Evolutionary conservation across 2,888 invertebrate species (phyloP).

Genomic region (Vanessa cardui): DNA sequence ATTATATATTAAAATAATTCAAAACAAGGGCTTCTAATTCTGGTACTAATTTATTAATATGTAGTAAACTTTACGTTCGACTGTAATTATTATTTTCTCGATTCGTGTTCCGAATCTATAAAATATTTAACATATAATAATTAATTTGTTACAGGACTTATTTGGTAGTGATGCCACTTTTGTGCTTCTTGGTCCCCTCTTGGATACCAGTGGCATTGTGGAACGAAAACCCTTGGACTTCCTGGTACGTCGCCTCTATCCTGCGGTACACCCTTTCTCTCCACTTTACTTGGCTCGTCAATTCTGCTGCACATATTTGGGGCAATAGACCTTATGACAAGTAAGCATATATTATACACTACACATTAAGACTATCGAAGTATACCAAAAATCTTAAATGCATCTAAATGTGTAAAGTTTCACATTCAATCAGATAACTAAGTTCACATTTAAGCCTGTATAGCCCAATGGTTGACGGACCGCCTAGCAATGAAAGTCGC

Average conservation of each 20-base stretch:
- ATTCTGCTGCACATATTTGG: slow-evolving; percentile 96
- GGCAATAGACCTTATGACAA: slow-evolving; percentile 95
- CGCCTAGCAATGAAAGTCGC: too few relatives aligned
- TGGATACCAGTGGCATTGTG: slow-evolving; percentile 89
- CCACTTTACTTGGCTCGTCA: slow-evolving; percentile 96
- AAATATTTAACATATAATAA: too few relatives aligned
- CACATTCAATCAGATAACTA: too few relatives aligned
- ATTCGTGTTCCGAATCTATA: not conserved
- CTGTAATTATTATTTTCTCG: not conserved
- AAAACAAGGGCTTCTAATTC: too few relatives aligned
- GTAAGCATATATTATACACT: slow-evolving; percentile 72
- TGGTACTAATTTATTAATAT: too few relatives aligned
- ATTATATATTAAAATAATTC: too few relatives aligned
- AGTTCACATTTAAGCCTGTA: too few relatives aligned
- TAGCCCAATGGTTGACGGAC: too few relatives aligned
- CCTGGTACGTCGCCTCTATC: slow-evolving; percentile 90
- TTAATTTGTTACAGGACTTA: slow-evolving; percentile 85
- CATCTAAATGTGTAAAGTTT: too few relatives aligned
- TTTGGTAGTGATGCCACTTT: slow-evolving; percentile 87
- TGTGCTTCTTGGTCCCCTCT: slow-evolving; percentile 91
- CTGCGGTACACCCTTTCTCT: slow-evolving; percentile 90
- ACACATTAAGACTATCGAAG: too few relatives aligned
- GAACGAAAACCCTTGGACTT: slow-evolving; percentile 87
- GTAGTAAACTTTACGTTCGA: too few relatives aligned
- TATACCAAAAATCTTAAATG: too few relatives aligned